Conservation (phyloP, 2,888 invertebrate species). For the Mylabris sibirica region DNA sequence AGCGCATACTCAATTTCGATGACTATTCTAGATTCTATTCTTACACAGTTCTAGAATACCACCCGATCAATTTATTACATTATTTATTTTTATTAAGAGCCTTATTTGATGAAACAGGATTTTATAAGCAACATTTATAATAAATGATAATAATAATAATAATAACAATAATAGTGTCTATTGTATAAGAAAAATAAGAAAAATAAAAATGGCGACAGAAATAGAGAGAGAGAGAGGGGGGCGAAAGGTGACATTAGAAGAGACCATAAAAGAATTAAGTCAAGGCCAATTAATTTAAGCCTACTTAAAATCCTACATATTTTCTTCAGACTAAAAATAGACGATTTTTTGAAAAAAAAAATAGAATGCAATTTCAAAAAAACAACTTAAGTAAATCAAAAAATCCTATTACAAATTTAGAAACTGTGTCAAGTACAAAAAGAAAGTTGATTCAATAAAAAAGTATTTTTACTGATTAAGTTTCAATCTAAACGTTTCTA, state of each 20-base stretch:
- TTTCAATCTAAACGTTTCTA: too few species aligned
- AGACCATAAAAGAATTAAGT: slow-evolving; percentile 5
- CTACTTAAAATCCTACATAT: neutral
- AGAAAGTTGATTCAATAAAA: too few species aligned
- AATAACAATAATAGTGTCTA: neutral
- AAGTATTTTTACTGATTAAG: too few species aligned
- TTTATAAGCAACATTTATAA: neutral
- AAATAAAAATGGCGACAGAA: neutral
- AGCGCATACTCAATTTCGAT: too few species aligned
- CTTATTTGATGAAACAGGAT: neutral
- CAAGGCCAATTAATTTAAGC: neutral
- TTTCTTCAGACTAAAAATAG: neutral
- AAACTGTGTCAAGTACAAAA: too few species aligned
- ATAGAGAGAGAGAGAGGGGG: neutral
- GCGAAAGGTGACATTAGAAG: neutral
- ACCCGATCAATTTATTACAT: neutral
- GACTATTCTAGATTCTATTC: too few species aligned
- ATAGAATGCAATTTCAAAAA: too few species aligned
- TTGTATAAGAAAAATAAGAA: neutral
- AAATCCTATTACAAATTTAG: too few species aligned
- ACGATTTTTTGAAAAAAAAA: too few species aligned
- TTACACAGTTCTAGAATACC: too few species aligned
- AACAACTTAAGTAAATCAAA: too few species aligned
- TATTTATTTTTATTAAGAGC: neutral
- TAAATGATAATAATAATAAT: too few species aligned